phyloP scores from a whole-genome alignment of 1,140 invertebrate genomes.

The Zophobas atratus region DNA sequence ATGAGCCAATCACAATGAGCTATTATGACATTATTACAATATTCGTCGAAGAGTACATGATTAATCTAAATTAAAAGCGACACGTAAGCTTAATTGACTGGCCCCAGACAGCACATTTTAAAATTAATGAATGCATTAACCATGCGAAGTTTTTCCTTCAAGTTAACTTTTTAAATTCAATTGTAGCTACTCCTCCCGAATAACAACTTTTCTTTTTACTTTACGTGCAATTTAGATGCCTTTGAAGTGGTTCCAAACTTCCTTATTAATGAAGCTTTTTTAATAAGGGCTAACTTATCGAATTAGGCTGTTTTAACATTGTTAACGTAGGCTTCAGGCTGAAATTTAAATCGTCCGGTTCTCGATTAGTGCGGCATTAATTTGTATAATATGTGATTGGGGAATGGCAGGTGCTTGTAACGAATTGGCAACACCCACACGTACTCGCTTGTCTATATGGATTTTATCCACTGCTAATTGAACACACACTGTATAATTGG shows the following conservation, averaged over 20 bases:
- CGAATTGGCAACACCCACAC: too few relatives aligned
- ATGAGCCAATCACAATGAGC: background rate
- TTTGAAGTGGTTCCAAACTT: slow-evolving; percentile 38
- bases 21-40: background rate
- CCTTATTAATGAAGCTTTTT: slow-evolving; percentile 34
- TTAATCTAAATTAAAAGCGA: background rate
- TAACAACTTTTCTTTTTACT: slow-evolving; percentile 3
- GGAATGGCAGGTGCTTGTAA: too few relatives aligned
- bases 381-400: too few relatives aligned
- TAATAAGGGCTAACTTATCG: slow-evolving; percentile 21
- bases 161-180: slow-evolving; percentile 36
- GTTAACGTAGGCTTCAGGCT: background rate
- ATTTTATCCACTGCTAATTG: too few relatives aligned
- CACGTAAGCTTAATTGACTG: background rate
- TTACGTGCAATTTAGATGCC: slow-evolving; percentile 26
- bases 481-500: too few relatives aligned
- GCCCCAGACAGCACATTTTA: background rate
- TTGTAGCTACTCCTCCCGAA: slow-evolving; percentile 9
- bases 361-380: too few relatives aligned
- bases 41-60: slow-evolving; percentile 7
- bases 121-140: slow-evolving; percentile 27
- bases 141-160: background rate
- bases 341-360: background rate
- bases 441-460: too few relatives aligned
- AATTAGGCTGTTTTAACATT: slow-evolving; percentile 12